Evolutionary conservation across 2,888 invertebrate species (phyloP).

Genomic region (Brachynemurus nebulosus): DNA sequence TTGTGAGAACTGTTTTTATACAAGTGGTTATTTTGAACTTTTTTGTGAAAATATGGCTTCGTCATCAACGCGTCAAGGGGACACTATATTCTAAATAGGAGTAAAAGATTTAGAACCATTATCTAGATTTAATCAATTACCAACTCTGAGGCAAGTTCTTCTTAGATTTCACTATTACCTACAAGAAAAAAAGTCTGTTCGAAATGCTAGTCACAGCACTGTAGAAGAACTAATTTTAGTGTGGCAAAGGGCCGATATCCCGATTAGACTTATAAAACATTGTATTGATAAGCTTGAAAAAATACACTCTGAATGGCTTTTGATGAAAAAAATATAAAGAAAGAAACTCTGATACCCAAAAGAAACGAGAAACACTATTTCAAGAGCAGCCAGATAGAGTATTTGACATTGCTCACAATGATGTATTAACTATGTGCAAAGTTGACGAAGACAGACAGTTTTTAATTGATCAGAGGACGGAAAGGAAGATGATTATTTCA

Average conservation of each 20-base stretch:
- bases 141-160: not conserved
- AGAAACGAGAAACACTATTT: not conserved
- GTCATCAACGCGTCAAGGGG: no score
- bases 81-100: not conserved
- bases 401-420: slow-evolving; percentile 1
- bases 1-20: no score
- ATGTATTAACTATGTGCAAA: not conserved
- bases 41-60: no score
- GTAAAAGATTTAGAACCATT: not conserved
- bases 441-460: slow-evolving; percentile 2
- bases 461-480: not conserved
- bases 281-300: not conserved
- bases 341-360: not conserved
- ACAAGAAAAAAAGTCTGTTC: not conserved
- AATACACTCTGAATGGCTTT: not conserved
- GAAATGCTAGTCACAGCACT: not conserved
- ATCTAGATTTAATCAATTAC: not conserved
- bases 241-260: not conserved
- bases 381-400: not conserved
- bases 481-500: not conserved
- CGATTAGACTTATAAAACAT: not conserved
- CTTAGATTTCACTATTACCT: not conserved
- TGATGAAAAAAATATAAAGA: not conserved
- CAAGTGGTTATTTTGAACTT: no score
- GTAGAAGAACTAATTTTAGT: not conserved